These are phyloP conservation scores for Syrphus vitripennis DNA, from an alignment of 2,888 invertebrate genomes.

Conservation along the genomic window DNA sequence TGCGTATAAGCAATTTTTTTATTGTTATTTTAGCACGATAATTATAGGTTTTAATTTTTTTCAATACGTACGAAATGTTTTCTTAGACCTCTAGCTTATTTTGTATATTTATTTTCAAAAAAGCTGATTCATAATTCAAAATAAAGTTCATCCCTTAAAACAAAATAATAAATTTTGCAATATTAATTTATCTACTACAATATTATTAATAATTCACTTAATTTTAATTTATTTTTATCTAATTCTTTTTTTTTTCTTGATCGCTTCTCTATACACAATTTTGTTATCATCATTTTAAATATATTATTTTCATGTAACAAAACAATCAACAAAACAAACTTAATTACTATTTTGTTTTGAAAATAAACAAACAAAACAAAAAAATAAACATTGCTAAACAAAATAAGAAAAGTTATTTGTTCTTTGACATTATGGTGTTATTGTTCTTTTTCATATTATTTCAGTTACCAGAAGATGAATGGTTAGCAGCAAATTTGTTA, in stretches of 20 bases:
- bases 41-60: too few relatives aligned
- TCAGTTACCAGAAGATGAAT: slow-evolving; percentile 94
- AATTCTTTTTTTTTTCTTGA: background rate
- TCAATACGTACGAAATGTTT: background rate
- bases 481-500: slow-evolving; percentile 93
- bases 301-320: slow-evolving; percentile 13
- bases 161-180: background rate
- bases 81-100: background rate
- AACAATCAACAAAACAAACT: slow-evolving; percentile 25
- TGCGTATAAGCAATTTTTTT: too few relatives aligned
- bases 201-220: slow-evolving; percentile 5
- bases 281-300: slow-evolving; percentile 1
- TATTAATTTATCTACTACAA: background rate
- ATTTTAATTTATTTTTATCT: background rate
- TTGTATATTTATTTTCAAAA: background rate
- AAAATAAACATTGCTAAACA: slow-evolving; percentile 37
- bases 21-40: too few relatives aligned
- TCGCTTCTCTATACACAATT: slow-evolving; percentile 51
- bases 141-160: background rate
- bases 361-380: slow-evolving; percentile 9
- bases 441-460: slow-evolving; percentile 77
- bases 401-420: slow-evolving; percentile 45
- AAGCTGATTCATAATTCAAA: background rate
- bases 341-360: background rate
- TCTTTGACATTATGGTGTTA: slow-evolving; percentile 62